Evolutionary conservation across 2,888 invertebrate species (phyloP).

Genomic region (Gnatocerus cornutus): DNA sequence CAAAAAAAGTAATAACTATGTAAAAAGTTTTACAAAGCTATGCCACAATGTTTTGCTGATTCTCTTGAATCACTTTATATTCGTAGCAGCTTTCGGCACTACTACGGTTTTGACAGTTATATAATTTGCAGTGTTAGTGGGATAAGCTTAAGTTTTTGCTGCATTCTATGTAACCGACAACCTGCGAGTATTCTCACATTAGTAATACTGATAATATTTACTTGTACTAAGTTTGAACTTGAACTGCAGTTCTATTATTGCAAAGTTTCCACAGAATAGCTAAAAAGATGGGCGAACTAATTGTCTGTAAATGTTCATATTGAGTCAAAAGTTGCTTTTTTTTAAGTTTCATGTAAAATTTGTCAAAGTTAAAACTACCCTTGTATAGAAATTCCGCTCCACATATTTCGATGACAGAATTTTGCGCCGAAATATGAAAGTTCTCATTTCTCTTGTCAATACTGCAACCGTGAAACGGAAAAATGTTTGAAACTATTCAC

Average conservation of each 20-base stretch:
- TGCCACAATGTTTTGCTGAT: neutral
- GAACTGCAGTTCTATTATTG: neutral
- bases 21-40: neutral
- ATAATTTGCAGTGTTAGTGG: constrained; percentile 14
- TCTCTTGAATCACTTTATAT: constrained; percentile 10
- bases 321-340: constrained; percentile 11
- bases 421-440: constrained; percentile 34
- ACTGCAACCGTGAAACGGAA: constrained; percentile 10
- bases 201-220: neutral
- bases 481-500: constrained; percentile 20
- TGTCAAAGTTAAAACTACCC: constrained; percentile 38
- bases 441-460: constrained; percentile 27
- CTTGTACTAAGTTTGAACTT: neutral
- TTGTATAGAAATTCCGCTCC: constrained; percentile 39
- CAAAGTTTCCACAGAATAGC: neutral
- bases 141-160: constrained; percentile 11
- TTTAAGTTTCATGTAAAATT: constrained; percentile 33
- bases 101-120: constrained; percentile 10
- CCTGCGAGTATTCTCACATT: constrained; percentile 9
- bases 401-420: constrained; percentile 37
- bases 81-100: constrained; percentile 8
- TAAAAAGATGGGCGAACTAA: too few species aligned
- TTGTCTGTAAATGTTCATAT: constrained; percentile 1
- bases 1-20: neutral
- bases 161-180: neutral